phyloP scores from a whole-genome alignment of 2,113 vertebrate species.

The Oceanites oceanicus region DNA sequence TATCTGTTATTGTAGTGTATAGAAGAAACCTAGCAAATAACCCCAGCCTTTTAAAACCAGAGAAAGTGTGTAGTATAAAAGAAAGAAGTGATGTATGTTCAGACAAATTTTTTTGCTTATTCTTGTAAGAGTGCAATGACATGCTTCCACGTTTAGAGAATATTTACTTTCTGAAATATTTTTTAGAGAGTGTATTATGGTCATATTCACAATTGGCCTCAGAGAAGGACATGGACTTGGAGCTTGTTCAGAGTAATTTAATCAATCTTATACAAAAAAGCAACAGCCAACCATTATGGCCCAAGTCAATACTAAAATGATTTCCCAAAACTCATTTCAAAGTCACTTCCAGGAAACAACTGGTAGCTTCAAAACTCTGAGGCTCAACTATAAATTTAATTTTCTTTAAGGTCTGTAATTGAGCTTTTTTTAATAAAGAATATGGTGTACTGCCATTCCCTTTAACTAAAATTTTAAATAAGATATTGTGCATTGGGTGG shows the following conservation, averaged over 20 bases:
- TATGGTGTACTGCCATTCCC: neutral
- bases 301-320: conserved; percentile 65
- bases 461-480: conserved; percentile 33
- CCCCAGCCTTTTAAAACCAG: neutral
- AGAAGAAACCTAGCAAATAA: neutral
- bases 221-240: conserved; percentile 43
- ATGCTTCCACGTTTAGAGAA: neutral
- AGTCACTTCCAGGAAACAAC: conserved; percentile 61
- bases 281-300: conserved; percentile 33
- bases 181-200: conserved; percentile 5
- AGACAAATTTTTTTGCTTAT: conserved; percentile 10
- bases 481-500: neutral
- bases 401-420: conserved; percentile 35
- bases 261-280: conserved; percentile 56
- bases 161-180: conserved; percentile 49
- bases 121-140: neutral
- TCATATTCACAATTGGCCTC: conserved; percentile 39
- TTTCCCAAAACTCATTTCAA: conserved; percentile 66
- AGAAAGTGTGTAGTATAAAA: neutral
- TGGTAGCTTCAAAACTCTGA: conserved; percentile 32
- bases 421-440: neutral
- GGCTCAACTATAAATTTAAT: conserved; percentile 28
- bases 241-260: conserved; percentile 57
- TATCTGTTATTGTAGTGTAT: neutral
- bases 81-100: neutral